Conservation (phyloP, 2,888 invertebrate genomes). For the Platynereis dumerilii region DNA sequence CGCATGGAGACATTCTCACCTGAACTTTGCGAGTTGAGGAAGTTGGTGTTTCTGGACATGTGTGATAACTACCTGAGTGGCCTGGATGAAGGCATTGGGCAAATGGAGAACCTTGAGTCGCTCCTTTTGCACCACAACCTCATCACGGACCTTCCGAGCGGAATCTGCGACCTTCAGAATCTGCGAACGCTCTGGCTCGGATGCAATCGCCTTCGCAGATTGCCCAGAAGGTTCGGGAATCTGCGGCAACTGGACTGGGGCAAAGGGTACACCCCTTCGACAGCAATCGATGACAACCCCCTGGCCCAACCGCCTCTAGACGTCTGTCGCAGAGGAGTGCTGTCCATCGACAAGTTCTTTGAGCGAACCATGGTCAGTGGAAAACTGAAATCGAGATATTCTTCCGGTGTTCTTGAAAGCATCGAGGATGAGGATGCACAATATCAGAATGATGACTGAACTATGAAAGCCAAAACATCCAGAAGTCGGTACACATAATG, state of each 20-base stretch:
- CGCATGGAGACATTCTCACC: constrained; percentile 55
- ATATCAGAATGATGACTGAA: too few relatives aligned
- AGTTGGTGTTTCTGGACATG: constrained; percentile 62
- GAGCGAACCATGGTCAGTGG: background rate
- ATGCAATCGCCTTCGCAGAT: constrained; percentile 55
- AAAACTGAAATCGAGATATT: too few relatives aligned
- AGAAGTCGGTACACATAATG: too few relatives aligned
- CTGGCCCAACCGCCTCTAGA: constrained; percentile 58
- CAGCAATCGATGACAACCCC: constrained; percentile 57
- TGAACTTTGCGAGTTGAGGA: constrained; percentile 51
- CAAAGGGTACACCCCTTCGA: constrained; percentile 50
- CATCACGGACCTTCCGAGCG: constrained; percentile 54
- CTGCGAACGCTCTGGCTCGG: constrained; percentile 64
- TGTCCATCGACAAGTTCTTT: constrained; percentile 56
- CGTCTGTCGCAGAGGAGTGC: constrained; percentile 56
- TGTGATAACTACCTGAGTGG: constrained; percentile 57
- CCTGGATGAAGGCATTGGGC: constrained; percentile 53
- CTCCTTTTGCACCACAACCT: constrained; percentile 61
- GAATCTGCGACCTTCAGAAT: constrained; percentile 55
- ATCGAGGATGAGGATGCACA: too few relatives aligned
- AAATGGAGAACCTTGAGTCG: constrained; percentile 56
- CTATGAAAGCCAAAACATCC: too few relatives aligned
- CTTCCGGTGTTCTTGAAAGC: too few relatives aligned
- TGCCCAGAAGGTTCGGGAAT: constrained; percentile 56
- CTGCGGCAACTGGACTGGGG: constrained; percentile 59